phyloP scores from a whole-genome alignment of 2,113 vertebrate genomes.

The Cyanistes caeruleus region DNA sequence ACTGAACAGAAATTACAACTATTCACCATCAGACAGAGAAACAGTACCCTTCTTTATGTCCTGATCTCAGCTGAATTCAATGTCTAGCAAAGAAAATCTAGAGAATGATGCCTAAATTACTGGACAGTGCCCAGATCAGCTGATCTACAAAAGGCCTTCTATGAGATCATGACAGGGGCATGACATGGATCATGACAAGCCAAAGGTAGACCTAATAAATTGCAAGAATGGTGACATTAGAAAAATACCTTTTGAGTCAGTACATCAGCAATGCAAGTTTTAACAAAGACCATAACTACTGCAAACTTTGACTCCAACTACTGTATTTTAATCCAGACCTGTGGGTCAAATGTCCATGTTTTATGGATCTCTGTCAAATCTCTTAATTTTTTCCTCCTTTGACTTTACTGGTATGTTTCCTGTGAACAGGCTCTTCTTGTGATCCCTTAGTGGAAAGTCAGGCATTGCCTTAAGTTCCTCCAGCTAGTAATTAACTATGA shows the following conservation, averaged over 20 bases:
- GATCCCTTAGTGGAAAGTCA: not conserved
- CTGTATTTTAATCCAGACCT: not conserved
- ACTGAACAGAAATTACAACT: not conserved
- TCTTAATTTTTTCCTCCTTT: not conserved
- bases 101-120: not conserved
- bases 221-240: not conserved
- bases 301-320: not conserved
- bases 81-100: not conserved
- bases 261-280: not conserved
- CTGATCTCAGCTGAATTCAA: not conserved
- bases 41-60: not conserved
- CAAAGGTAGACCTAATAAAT: not conserved
- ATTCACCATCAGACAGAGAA: not conserved
- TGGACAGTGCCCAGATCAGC: not conserved
- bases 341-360: not conserved
- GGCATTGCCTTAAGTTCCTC: not conserved
- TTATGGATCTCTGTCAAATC: not conserved
- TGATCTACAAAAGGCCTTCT: not conserved
- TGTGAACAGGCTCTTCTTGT: not conserved
- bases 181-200: not conserved
- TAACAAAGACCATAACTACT: not conserved
- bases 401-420: not conserved
- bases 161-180: not conserved
- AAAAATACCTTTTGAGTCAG: not conserved
- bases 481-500: not conserved